phyloP scores from a whole-genome alignment of 2,888 invertebrate genomes.

The Julus scandinavius region DNA sequence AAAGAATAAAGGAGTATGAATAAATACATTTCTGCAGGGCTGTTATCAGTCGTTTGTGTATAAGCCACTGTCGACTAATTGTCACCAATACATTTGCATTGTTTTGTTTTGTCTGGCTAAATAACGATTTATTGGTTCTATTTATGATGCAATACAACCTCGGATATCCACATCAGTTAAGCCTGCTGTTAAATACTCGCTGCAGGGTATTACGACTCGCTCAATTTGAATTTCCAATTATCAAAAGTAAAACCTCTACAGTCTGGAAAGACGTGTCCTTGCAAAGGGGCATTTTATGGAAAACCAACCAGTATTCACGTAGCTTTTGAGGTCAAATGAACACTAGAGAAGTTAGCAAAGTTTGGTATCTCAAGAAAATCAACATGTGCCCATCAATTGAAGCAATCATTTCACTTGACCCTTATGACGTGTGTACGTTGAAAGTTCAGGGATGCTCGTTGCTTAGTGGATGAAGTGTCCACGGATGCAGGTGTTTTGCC shows the following conservation, averaged over 20 bases:
- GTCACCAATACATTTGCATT: not conserved
- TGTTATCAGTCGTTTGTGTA: too few species aligned
- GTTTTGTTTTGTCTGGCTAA: not conserved
- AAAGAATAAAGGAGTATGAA: too few species aligned
- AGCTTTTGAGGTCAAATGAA: not conserved
- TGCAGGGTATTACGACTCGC: not conserved
- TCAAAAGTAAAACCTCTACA: not conserved
- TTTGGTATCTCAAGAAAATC: not conserved
- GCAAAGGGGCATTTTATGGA: not conserved
- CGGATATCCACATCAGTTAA: too few species aligned
- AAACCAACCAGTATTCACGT: not conserved
- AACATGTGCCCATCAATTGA: not conserved
- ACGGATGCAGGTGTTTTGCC: slow-evolving; percentile 33
- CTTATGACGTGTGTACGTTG: not conserved
- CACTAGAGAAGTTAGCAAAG: not conserved
- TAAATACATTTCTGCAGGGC: too few species aligned
- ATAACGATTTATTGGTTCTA: not conserved
- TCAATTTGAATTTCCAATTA: not conserved
- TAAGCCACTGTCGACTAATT: too few species aligned
- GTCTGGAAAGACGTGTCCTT: slow-evolving; percentile 28
- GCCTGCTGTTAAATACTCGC: not conserved
- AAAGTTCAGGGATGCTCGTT: slow-evolving; percentile 17
- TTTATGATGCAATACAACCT: too few species aligned
- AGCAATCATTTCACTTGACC: not conserved
- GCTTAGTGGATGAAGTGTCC: not conserved